Percentiles rank a stretch among this genome's conserved stretches.
These are phyloP conservation scores for Bembecia ichneumoniformis DNA, from an alignment of 2,888 invertebrate genomes.

Conservation along the genomic window DNA sequence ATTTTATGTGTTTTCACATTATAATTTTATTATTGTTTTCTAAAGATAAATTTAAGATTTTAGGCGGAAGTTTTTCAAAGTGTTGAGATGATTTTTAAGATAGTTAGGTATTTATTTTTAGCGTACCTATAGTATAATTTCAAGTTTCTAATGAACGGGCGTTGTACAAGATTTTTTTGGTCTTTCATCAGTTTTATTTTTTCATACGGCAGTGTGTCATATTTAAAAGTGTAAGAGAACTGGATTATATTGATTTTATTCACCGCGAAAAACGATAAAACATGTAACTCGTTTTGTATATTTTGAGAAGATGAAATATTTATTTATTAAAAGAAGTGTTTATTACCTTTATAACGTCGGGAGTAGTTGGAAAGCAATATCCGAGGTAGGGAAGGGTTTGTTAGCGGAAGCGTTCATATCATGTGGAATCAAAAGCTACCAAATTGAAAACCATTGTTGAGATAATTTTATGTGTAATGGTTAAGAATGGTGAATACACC, in stretches of 20 bases:
- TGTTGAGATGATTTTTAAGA: slow-evolving; percentile 70
- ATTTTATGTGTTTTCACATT: slow-evolving; percentile 72
- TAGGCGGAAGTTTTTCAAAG: slow-evolving; percentile 64
- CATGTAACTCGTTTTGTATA: slow-evolving; percentile 48
- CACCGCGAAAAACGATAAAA: slow-evolving; percentile 30
- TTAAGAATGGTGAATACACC: slow-evolving; percentile 51
- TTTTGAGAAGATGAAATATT: slow-evolving; percentile 4
- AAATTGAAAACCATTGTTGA: slow-evolving; percentile 36
- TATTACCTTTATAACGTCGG: slow-evolving; percentile 30
- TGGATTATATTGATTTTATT: slow-evolving; percentile 19
- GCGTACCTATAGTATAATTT: slow-evolving; percentile 54
- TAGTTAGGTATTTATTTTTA: slow-evolving; percentile 72
- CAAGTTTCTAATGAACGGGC: slow-evolving; percentile 44
- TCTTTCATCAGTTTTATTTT: slow-evolving; percentile 15
- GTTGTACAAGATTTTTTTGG: slow-evolving; percentile 32
- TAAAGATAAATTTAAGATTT: slow-evolving; percentile 64
- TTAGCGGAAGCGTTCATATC: slow-evolving; percentile 64
- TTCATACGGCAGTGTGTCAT: slow-evolving; percentile 48
- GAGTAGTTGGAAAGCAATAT: slow-evolving; percentile 52
- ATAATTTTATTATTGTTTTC: slow-evolving; percentile 73
- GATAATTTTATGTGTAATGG: slow-evolving; percentile 51
- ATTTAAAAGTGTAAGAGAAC: slow-evolving; percentile 41
- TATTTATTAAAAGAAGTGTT: slow-evolving; percentile 14
- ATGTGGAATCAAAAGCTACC: slow-evolving; percentile 58
- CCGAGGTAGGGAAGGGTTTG: slow-evolving; percentile 43